A percentile compares a stretch with the other conserved stretches of the same genome.
phyloP scores from a whole-genome alignment of 2,888 invertebrate genomes.

The Abrostola tripartita region DNA sequence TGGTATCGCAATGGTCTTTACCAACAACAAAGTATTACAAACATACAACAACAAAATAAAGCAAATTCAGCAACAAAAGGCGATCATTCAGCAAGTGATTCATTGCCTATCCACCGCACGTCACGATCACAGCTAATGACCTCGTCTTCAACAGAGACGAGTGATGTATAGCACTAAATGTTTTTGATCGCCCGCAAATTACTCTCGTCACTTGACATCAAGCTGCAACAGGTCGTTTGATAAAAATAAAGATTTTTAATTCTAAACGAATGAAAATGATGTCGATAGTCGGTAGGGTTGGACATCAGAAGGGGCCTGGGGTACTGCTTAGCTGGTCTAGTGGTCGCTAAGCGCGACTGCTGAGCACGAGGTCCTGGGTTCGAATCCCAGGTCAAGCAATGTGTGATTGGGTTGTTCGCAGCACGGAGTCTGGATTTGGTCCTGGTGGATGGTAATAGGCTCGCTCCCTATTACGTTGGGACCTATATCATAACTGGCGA shows the following conservation, averaged over 20 bases:
- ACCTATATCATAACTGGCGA: too few species aligned
- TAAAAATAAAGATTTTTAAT: neutral
- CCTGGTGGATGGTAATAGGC: too few species aligned
- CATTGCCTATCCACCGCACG: conserved; percentile 19
- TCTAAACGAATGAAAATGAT: neutral
- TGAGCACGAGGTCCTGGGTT: conserved; percentile 1
- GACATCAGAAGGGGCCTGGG: neutral
- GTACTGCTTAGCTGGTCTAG: too few species aligned
- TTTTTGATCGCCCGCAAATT: conserved; percentile 10
- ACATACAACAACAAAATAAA: too few species aligned
- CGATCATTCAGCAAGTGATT: conserved; percentile 7
- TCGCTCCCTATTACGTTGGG: too few species aligned
- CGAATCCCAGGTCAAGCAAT: neutral
- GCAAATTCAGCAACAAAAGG: neutral
- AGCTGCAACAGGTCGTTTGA: neutral
- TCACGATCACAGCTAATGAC: conserved; percentile 16
- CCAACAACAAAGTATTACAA: too few species aligned
- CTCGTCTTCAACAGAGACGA: conserved; percentile 16
- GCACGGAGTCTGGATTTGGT: too few species aligned
- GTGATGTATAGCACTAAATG: conserved; percentile 14
- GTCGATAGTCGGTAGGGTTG: neutral
- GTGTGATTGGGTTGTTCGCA: conserved; percentile 5
- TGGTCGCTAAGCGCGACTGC: too few species aligned
- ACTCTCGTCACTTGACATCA: neutral
- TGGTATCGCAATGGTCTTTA: too few species aligned